Base-by-base conservation (phyloP, 2,113 vertebrate species). In the Pygoscelis antarcticus region DNA sequence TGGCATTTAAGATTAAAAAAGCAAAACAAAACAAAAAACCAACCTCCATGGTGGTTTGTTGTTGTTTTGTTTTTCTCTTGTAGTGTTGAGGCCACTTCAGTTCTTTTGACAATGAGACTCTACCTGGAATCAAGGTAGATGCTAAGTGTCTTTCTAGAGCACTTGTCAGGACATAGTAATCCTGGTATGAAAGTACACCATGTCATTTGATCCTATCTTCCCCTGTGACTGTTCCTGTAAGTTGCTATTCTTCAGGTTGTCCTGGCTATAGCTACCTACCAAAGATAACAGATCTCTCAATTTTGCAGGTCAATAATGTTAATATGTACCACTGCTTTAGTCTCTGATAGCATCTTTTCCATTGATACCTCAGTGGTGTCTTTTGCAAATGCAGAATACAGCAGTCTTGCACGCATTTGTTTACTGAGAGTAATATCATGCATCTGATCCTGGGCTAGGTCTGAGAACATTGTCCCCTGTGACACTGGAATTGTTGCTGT, bases 21-120 rank as follows among this genome's bases (percentile, higher is more conserved):
- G 25, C 42, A 42, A 38, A 19, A 9, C 7, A 29, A 65, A 66
- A 3, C 2, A 34, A 51, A n/a, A 52, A 26, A 10, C 0, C 1
- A 1, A 6, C 10, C 6, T 61, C 8, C 9, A 8, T 10, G 8
- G 17, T 36, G 18, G 2, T 23, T 71, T 40, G 2, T 4, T 74
- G 11, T 32, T 40, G 2, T 4, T 74, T 54, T 55, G n/a, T 32
- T n/a, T 30, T 79, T 51, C 36, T 30, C 23, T 70, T 52, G 10
- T 57, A 66, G 34, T 81, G 16, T 51, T 83, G 64, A 55, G 51
- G 18, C 27, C 14, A 40, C 70, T 80, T 79, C 22, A 58, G 40
- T 85, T 65, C 49, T 70, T n/a, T 58, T 86, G 49, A 49, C 44
- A 60, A 25, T 1, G 49, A 87, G 71, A 34, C 69, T 89, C 5